phyloP scores from a whole-genome alignment of 2,797 vertebrate genomes.

The Crax fasciolata region DNA sequence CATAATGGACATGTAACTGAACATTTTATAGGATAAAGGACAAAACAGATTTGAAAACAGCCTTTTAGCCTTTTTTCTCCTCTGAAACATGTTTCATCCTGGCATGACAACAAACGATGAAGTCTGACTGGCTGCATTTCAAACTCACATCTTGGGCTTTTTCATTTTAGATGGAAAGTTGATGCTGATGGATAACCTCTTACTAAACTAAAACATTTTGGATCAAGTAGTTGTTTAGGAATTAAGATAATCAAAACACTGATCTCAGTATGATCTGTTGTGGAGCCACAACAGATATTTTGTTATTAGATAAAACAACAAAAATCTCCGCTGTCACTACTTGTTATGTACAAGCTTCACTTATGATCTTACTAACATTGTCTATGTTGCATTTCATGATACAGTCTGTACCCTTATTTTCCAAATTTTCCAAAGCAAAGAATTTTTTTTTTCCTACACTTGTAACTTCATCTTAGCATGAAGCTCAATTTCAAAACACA shows the following conservation, averaged over 20 bases:
- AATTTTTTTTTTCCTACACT: not conserved
- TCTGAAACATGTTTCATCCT: not conserved
- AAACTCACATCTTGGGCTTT: conserved; percentile 1
- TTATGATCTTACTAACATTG: not conserved
- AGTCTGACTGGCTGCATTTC: conserved; percentile 36
- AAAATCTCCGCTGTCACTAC: not conserved
- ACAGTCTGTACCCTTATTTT: not conserved
- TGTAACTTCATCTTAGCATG: not conserved
- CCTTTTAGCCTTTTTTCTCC: not conserved
- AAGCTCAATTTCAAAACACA: not conserved
- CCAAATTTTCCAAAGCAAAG: not conserved
- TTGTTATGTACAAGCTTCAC: not conserved
- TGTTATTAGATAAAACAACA: not conserved
- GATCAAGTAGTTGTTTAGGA: not conserved
- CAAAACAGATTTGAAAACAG: not conserved
- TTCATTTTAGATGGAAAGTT: not conserved
- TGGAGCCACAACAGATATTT: not conserved
- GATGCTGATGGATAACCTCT: not conserved
- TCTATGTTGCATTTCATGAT: not conserved
- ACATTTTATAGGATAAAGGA: not conserved
- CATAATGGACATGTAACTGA: not conserved
- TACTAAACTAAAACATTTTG: not conserved
- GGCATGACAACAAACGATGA: conserved; percentile 16
- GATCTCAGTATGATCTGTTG: not conserved
- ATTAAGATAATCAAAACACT: not conserved